Evolutionary conservation across 2,797 vertebrate species (phyloP).

Genomic region (Benthosema pterotum): DNA sequence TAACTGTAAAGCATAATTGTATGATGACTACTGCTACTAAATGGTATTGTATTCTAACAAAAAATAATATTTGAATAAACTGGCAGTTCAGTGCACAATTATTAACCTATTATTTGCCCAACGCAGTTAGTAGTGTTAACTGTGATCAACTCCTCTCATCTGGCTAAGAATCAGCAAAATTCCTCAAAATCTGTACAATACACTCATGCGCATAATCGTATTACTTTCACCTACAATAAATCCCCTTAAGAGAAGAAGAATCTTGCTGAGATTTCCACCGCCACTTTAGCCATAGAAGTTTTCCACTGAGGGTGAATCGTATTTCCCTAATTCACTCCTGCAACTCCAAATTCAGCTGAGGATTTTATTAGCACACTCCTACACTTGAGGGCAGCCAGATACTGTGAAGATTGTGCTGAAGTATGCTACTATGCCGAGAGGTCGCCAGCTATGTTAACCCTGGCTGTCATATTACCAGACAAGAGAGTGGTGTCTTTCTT

Average conservation of each 20-base stretch:
- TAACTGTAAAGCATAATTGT: conserved; percentile 21
- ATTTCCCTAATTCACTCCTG: conserved; percentile 72
- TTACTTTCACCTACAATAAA: conserved; percentile 66
- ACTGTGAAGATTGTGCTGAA: conserved; percentile 57
- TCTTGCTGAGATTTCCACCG: conserved; percentile 61
- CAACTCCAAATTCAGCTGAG: conserved; percentile 56
- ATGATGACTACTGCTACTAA: conserved; percentile 26
- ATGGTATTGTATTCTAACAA: not conserved
- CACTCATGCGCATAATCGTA: conserved; percentile 55
- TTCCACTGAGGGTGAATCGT: conserved; percentile 59
- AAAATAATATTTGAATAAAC: conserved; percentile 18
- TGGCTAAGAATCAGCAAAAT: conserved; percentile 33
- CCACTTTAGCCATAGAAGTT: conserved; percentile 67
- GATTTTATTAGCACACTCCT: conserved; percentile 63
- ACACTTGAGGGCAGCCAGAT: conserved; percentile 54
- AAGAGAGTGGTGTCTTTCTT: conserved; percentile 47
- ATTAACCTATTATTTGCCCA: conserved; percentile 38
- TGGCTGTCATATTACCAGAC: conserved; percentile 53
- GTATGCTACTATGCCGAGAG: conserved; percentile 41
- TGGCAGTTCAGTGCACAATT: conserved; percentile 54
- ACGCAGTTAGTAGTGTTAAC: conserved; percentile 41
- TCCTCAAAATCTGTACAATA: conserved; percentile 50
- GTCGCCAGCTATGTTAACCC: conserved; percentile 52
- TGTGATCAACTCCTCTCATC: conserved; percentile 30
- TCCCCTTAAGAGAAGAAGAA: conserved; percentile 53